phyloP scores from a whole-genome alignment of 1,140 invertebrate genomes.

The Penaeus japonicus region DNA sequence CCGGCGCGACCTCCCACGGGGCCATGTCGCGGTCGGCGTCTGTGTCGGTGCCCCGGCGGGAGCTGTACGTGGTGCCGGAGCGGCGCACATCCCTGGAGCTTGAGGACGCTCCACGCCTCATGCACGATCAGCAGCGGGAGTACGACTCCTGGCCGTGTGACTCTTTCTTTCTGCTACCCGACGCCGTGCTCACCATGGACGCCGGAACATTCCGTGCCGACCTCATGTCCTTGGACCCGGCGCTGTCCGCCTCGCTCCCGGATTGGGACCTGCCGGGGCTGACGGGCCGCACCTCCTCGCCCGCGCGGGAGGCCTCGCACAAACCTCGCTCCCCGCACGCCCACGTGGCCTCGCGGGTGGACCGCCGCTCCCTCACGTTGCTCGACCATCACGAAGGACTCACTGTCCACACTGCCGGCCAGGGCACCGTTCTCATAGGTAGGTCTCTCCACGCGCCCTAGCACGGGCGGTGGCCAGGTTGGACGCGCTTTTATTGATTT shows the following conservation, averaged over 20 bases:
- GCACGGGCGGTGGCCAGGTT: too few relatives aligned
- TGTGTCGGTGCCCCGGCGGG: slow-evolving; percentile 55
- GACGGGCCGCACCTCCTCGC: slow-evolving; percentile 4
- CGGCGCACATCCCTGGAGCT: slow-evolving; percentile 47
- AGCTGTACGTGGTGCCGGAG: slow-evolving; percentile 47
- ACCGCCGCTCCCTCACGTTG: slow-evolving; percentile 49
- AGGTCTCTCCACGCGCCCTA: too few relatives aligned
- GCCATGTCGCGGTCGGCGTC: slow-evolving; percentile 58
- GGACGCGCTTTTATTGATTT: too few relatives aligned
- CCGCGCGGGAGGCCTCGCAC: slow-evolving; percentile 9
- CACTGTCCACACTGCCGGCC: slow-evolving; percentile 51
- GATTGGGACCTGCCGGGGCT: slow-evolving; percentile 50
- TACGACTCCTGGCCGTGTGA: slow-evolving; percentile 59
- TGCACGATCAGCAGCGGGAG: slow-evolving; percentile 44
- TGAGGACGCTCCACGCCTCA: slow-evolving; percentile 26
- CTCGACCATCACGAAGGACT: slow-evolving; percentile 57
- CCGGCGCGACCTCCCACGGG: not conserved
- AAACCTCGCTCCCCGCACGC: not conserved
- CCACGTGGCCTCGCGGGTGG: slow-evolving; percentile 6
- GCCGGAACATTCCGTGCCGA: slow-evolving; percentile 57
- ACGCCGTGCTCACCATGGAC: slow-evolving; percentile 58
- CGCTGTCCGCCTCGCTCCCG: slow-evolving; percentile 53
- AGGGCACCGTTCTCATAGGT: slow-evolving; percentile 57
- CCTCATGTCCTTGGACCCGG: slow-evolving; percentile 55
- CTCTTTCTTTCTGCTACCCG: slow-evolving; percentile 57